Percentiles rank a stretch among this genome's conserved stretches.
Evolutionary conservation across 2,797 vertebrate species (phyloP).

Genomic region (Merluccius polli): DNA sequence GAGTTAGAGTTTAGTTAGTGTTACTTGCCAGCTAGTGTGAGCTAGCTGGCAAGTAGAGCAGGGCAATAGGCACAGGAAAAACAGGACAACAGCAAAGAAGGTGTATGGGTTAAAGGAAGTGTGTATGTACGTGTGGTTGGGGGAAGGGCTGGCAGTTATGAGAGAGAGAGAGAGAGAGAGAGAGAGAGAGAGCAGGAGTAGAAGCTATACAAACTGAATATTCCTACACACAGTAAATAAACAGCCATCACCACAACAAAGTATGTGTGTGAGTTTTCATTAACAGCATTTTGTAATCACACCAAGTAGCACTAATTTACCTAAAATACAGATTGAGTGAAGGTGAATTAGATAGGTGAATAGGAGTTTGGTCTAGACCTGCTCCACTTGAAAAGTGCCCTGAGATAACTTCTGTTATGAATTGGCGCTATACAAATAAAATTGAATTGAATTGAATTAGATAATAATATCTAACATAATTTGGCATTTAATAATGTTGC

Average conservation of each 20-base stretch:
- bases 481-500: too few species aligned
- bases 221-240: conserved; percentile 28
- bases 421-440: too few species aligned
- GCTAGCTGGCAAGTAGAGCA: background rate
- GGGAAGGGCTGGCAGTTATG: background rate
- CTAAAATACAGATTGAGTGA: background rate
- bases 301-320: conserved; percentile 26
- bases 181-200: conserved; percentile 32
- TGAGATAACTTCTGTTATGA: too few species aligned
- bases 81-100: background rate
- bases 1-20: too few species aligned
- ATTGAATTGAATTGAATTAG: too few species aligned
- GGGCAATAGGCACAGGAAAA: background rate
- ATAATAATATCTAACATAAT: too few species aligned
- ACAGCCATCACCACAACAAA: conserved; percentile 40
- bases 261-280: conserved; percentile 1
- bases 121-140: background rate
- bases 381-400: too few species aligned
- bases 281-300: conserved; percentile 32
- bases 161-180: conserved; percentile 15
- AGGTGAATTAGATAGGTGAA: too few species aligned
- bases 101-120: background rate
- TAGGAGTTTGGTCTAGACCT: too few species aligned
- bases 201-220: conserved; percentile 33
- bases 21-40: too few species aligned